Conservation (phyloP, 2,888 invertebrate species). For the Protula sp. region DNA sequence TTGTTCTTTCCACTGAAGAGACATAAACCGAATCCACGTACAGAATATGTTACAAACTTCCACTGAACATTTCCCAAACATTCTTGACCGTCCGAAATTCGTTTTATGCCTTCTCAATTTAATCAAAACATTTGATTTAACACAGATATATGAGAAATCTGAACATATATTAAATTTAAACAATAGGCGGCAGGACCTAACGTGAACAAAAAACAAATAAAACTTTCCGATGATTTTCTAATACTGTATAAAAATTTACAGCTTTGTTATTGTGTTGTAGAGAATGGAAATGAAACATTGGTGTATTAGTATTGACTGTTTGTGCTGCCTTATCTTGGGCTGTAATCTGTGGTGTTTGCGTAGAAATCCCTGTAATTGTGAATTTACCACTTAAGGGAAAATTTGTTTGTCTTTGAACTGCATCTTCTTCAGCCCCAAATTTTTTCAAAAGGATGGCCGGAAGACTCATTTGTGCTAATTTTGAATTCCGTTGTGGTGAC, state of each 20-base stretch:
- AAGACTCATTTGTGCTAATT: no score
- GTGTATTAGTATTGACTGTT: no score
- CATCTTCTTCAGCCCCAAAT: no score
- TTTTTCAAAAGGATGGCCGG: no score
- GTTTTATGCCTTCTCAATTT: no score
- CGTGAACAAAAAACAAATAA: background rate
- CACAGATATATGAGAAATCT: background rate
- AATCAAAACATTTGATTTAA: conserved; percentile 19
- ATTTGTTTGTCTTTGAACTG: no score
- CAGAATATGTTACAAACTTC: conserved; percentile 18
- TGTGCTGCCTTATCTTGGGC: no score
- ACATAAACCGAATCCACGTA: conserved; percentile 17
- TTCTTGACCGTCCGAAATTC: conserved; percentile 19
- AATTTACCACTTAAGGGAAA: no score
- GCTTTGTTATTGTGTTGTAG: background rate
- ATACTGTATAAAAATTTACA: background rate
- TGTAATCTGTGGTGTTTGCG: no score
- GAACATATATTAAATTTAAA: background rate
- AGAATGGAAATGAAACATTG: no score
- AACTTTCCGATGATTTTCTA: background rate
- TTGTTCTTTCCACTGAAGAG: background rate
- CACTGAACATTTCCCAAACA: conserved; percentile 18
- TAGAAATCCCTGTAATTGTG: no score
- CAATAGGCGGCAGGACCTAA: background rate
- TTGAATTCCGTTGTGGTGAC: no score